These are phyloP conservation scores for Mungos mungo DNA, from an alignment of 2,113 vertebrate species.

Conservation along the genomic window DNA sequence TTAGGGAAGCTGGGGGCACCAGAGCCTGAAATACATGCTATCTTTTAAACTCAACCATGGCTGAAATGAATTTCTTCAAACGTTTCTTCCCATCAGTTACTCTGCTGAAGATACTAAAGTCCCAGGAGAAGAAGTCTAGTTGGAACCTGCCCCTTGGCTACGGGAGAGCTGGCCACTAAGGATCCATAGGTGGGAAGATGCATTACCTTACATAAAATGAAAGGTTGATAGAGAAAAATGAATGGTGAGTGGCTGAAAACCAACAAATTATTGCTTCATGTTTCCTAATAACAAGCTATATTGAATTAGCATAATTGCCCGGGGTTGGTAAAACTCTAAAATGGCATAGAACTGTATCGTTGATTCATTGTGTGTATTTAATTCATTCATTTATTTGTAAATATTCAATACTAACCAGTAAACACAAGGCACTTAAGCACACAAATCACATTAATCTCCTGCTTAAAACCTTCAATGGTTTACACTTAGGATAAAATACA, in stretches of 20 bases:
- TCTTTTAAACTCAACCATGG: neutral
- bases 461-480: neutral
- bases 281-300: neutral
- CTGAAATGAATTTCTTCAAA: neutral
- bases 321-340: neutral
- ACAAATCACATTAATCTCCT: neutral
- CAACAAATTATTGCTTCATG: neutral
- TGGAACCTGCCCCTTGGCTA: neutral
- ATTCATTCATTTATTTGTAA: conserved; percentile 18
- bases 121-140: neutral
- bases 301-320: neutral
- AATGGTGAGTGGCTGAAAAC: neutral
- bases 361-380: neutral
- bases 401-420: neutral
- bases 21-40: neutral
- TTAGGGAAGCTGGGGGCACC: neutral
- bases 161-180: too few species aligned
- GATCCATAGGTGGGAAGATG: neutral
- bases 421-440: neutral
- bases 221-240: neutral
- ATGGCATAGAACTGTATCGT: neutral
- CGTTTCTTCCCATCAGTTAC: neutral
- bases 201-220: neutral
- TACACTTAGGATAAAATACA: neutral
- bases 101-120: neutral